Evolutionary conservation across 2,797 vertebrate species (phyloP).

Genomic region (Cirrhinus molitorella): DNA sequence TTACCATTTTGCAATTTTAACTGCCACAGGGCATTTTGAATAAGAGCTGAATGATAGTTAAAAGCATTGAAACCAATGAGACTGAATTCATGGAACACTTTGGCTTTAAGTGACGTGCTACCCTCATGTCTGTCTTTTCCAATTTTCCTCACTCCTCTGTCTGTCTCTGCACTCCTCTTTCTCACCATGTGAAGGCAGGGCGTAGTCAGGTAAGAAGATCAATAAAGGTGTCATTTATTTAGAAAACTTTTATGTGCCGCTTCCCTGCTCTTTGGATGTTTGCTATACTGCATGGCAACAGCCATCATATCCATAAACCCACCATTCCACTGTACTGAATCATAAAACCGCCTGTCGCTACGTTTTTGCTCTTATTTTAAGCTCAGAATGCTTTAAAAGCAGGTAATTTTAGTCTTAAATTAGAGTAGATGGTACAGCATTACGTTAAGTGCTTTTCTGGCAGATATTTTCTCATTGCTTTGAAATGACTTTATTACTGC

Average conservation of each 20-base stretch:
- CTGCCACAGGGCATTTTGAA: neutral
- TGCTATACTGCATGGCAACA: neutral
- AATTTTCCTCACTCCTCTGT: conserved; percentile 76
- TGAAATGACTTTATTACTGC: conserved; percentile 27
- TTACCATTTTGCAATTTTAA: neutral
- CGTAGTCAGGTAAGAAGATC: conserved; percentile 92
- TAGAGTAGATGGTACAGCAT: conserved; percentile 40
- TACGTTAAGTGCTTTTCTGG: conserved; percentile 41
- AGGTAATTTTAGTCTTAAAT: conserved; percentile 20
- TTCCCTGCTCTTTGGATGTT: conserved; percentile 36
- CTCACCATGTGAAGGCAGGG: conserved; percentile 93
- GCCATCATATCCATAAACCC: conserved; percentile 24
- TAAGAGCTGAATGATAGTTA: neutral
- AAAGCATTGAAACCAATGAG: neutral
- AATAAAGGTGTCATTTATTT: conserved; percentile 33
- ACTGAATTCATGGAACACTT: conserved; percentile 1
- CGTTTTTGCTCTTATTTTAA: conserved; percentile 22
- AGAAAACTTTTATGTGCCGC: conserved; percentile 24
- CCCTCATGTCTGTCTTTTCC: conserved; percentile 71
- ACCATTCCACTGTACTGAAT: conserved; percentile 7
- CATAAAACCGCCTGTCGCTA: conserved; percentile 14
- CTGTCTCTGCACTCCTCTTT: conserved; percentile 79
- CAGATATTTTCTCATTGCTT: conserved; percentile 21
- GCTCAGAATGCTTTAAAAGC: conserved; percentile 8
- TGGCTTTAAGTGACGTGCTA: conserved; percentile 49